These are phyloP conservation scores for Alectoris magna DNA, from an alignment of 2,797 vertebrate species.

Conservation along the genomic window DNA sequence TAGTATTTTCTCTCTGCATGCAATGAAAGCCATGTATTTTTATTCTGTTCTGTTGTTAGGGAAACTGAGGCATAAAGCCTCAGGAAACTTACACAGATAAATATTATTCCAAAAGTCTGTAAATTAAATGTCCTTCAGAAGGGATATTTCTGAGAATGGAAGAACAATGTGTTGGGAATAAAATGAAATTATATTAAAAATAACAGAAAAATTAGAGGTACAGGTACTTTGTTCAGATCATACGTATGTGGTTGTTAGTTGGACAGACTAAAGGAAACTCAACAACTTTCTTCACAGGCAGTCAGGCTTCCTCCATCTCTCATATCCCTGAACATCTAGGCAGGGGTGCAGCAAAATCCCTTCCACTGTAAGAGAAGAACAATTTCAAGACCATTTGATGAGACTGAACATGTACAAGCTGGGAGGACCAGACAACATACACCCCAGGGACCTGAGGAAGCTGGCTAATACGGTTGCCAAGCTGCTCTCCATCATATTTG, in stretches of 20 bases:
- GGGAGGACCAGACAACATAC: neutral
- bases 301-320: neutral
- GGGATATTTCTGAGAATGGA: neutral
- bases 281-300: neutral
- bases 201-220: neutral
- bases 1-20: neutral
- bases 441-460: neutral
- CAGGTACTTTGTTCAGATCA: neutral
- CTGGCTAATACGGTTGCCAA: neutral
- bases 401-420: neutral
- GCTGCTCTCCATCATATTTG: neutral
- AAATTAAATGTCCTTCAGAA: neutral
- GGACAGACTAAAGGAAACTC: neutral
- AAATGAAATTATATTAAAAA: neutral
- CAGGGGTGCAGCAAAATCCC: neutral
- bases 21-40: neutral
- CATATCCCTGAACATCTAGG: neutral
- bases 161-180: neutral
- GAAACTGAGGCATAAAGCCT: neutral
- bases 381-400: neutral
- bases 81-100: neutral
- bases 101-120: neutral
- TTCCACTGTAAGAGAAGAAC: neutral
- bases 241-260: neutral
- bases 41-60: neutral